phyloP scores from a whole-genome alignment of 2,113 vertebrate genomes.

The Oncorhynchus clarkii region DNA sequence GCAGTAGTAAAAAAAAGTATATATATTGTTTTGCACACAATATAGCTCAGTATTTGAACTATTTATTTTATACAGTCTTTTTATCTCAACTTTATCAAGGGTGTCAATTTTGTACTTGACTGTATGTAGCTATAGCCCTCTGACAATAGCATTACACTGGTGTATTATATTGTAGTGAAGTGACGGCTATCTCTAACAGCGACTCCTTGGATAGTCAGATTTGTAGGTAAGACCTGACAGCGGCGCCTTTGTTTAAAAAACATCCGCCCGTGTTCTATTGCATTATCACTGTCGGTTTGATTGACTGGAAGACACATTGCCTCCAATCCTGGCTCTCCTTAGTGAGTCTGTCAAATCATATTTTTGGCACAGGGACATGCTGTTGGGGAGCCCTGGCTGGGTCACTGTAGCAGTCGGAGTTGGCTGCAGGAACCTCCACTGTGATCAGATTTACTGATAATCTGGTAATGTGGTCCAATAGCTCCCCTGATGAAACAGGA shows the following conservation, averaged over 20 bases:
- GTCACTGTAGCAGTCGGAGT: constrained; percentile 38
- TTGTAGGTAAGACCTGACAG: not conserved
- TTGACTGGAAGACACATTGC: constrained; percentile 52
- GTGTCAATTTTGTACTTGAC: no score
- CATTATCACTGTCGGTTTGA: constrained; percentile 40
- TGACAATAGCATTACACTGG: not conserved
- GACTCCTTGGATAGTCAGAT: no score
- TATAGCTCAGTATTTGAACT: no score
- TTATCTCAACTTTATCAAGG: no score
- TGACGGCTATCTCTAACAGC: not conserved
- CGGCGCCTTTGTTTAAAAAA: not conserved
- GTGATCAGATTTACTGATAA: constrained; percentile 69
- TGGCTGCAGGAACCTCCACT: constrained; percentile 26
- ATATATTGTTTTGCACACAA: no score
- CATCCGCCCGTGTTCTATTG: constrained; percentile 11
- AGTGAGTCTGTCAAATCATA: constrained; percentile 54
- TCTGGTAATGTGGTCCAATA: constrained; percentile 58
- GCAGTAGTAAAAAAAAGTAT: no score
- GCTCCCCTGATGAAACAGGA: constrained; percentile 43
- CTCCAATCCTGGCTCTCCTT: constrained; percentile 33
- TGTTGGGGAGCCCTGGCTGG: constrained; percentile 33
- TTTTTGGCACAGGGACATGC: constrained; percentile 46
- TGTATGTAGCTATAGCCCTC: no score
- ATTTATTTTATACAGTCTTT: no score
- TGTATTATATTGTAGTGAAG: not conserved